Base-by-base conservation (phyloP, 2,888 invertebrate genomes). In the Homarus gammarus region DNA sequence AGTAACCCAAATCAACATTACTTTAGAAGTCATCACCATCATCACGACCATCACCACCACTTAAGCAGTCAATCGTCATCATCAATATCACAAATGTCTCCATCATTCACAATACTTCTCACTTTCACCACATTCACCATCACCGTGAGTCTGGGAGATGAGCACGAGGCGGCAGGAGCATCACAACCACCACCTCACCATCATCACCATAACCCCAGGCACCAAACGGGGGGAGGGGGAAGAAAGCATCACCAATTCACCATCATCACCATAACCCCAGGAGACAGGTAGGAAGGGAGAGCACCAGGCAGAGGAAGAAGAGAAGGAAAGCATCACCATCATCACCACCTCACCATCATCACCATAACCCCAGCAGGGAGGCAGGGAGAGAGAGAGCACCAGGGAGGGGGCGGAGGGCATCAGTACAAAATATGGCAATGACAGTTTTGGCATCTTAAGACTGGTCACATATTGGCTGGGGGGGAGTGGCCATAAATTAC, bases 401-500 rank as follows among this genome's bases (percentile, higher is more conserved):
- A 0, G 18, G 61, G 44, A 40, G 44, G 40, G 49, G 75, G 56
- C 78, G 75, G 49, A 73, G 82, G 82, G 82, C 87, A 87, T 87
- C 86, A 87, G 86, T 87, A 87, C 82, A 89, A 89, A 85, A 90
- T 90, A 90, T 90, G 89, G 82, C 85, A 90, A 90, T 85, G 89
- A 85, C 89, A 85, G 85, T 90, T 85, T 85, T 81, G 82, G 89
- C 84, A 90, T 90, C 89, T 90, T 82, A 75, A 73, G 89, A 79
- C 89, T 90, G 89, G 89, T 90, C 89, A 90, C 85, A 90, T 90
- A 90, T 90, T 85, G 89, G 89, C 79, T 90, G 56, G 68, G 84
- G 82, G 85, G 79, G 85, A 78, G 75, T 85, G 70, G 84, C 89
- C 89, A 90, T 90, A 90, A 90, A 90, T 90, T 90, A 90, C 85